phyloP scores from a whole-genome alignment of 35 echinoderm and acorn worm species.

The Eucidaris tribuloides region DNA sequence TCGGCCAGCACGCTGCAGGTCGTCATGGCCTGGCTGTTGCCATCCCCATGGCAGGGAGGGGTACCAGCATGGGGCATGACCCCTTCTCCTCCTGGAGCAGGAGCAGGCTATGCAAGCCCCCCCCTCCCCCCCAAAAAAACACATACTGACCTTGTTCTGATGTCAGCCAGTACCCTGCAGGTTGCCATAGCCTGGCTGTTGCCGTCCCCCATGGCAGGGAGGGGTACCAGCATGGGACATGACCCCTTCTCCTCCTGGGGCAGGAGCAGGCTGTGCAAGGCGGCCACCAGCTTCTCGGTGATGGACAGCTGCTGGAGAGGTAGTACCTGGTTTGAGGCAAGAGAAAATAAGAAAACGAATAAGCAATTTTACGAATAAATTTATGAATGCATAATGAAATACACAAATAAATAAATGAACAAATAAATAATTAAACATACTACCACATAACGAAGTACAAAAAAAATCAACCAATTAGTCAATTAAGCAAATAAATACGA shows the following conservation, averaged over 20 bases:
- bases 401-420: too few relatives aligned
- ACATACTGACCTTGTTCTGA: slow-evolving; percentile 65
- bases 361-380: too few relatives aligned
- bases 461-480: too few relatives aligned
- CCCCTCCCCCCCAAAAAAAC: too few relatives aligned
- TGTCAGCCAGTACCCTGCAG: slow-evolving; percentile 72
- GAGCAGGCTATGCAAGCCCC: slow-evolving; percentile 59
- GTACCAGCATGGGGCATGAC: slow-evolving; percentile 53
- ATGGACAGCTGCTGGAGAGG: slow-evolving; percentile 72
- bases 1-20: slow-evolving; percentile 75
- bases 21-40: slow-evolving; percentile 67
- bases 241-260: slow-evolving; percentile 47
- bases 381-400: too few relatives aligned
- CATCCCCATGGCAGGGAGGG: slow-evolving; percentile 71
- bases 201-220: slow-evolving; percentile 65
- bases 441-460: too few relatives aligned
- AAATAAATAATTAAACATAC: too few relatives aligned
- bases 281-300: slow-evolving; percentile 59
- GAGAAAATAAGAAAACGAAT: not conserved
- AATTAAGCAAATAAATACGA: too few relatives aligned
- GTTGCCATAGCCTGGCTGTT: slow-evolving; percentile 73
- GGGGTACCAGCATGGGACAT: slow-evolving; percentile 56
- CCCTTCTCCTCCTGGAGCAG: slow-evolving; percentile 49
- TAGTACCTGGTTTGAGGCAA: slow-evolving; percentile 12
- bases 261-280: slow-evolving; percentile 62